phyloP scores from a whole-genome alignment of 1,140 invertebrate species.

The Probaryconus sp. region DNA sequence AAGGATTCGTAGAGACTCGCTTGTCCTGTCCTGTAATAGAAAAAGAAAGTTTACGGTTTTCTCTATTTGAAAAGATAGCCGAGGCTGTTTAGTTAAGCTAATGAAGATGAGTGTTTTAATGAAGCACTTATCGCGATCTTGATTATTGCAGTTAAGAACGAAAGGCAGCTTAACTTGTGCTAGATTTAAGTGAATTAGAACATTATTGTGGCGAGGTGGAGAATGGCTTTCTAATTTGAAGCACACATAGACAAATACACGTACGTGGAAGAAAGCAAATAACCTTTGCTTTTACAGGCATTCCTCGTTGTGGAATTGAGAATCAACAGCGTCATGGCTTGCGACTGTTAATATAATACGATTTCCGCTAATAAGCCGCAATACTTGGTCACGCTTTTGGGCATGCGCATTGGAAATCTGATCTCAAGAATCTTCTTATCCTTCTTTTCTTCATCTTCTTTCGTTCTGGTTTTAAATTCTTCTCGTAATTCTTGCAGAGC shows the following conservation, averaged over 20 bases:
- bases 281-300: conserved; percentile 23
- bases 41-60: conserved; percentile 39
- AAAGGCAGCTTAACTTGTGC: conserved; percentile 48
- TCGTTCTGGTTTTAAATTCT: background rate
- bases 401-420: conserved; percentile 24
- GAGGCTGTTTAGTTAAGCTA: conserved; percentile 48
- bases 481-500: conserved; percentile 14
- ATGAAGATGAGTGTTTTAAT: conserved; percentile 62
- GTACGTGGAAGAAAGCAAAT: conserved; percentile 46
- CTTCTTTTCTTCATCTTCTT: conserved; percentile 2
- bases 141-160: conserved; percentile 50
- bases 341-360: conserved; percentile 22
- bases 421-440: conserved; percentile 18
- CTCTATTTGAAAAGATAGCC: conserved; percentile 39
- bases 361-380: conserved; percentile 28
- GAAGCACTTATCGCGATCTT: conserved; percentile 51
- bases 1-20: conserved; percentile 14
- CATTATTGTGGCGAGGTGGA: conserved; percentile 39
- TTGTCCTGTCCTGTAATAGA: background rate
- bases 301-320: conserved; percentile 33
- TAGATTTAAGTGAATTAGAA: conserved; percentile 60
- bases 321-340: conserved; percentile 26
- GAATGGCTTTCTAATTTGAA: conserved; percentile 53
- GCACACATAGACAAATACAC: background rate
- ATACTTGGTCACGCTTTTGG: conserved; percentile 34